Percentiles rank a stretch among this genome's conserved stretches.
Evolutionary conservation across 1,140 invertebrate species (phyloP).

Genomic region (Tetragonula clypearis): DNA sequence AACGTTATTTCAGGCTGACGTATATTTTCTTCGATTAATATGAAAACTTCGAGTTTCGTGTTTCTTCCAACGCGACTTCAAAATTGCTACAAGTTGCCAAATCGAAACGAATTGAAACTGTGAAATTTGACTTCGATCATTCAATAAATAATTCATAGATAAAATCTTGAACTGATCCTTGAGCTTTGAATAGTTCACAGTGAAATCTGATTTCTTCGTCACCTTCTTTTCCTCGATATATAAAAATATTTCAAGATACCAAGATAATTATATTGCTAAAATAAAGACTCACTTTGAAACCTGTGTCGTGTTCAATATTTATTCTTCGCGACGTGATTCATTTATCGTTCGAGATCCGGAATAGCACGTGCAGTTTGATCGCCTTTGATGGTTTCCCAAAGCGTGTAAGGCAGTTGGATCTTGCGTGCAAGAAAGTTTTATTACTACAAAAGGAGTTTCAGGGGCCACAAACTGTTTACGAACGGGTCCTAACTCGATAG

Average conservation of each 20-base stretch:
- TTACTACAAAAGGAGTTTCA: slow-evolving; percentile 11
- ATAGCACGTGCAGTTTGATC: not conserved
- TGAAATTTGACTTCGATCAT: not conserved
- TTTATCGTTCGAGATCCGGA: no score
- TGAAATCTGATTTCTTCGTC: no score
- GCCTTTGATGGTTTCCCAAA: not conserved
- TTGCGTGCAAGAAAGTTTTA: slow-evolving; percentile 6
- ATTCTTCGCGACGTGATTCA: not conserved
- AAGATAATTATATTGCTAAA: not conserved
- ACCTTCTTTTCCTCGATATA: not conserved
- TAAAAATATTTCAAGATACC: not conserved
- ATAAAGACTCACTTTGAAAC: not conserved
- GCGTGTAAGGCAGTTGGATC: not conserved
- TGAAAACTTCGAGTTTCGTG: not conserved
- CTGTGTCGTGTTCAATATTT: not conserved
- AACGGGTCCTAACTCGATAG: not conserved
- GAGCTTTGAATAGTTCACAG: not conserved
- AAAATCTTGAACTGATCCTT: not conserved
- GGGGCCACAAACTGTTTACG: slow-evolving; percentile 1
- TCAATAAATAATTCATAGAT: not conserved
- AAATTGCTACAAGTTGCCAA: not conserved
- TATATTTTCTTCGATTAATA: not conserved
- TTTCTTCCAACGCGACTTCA: not conserved
- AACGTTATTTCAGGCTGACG: not conserved
- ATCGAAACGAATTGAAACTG: not conserved